Percentiles rank a stretch among this genome's conserved stretches.
These are phyloP conservation scores for Drepanosiphum platanoidis DNA, from an alignment of 2,888 invertebrate species.

Conservation along the genomic window DNA sequence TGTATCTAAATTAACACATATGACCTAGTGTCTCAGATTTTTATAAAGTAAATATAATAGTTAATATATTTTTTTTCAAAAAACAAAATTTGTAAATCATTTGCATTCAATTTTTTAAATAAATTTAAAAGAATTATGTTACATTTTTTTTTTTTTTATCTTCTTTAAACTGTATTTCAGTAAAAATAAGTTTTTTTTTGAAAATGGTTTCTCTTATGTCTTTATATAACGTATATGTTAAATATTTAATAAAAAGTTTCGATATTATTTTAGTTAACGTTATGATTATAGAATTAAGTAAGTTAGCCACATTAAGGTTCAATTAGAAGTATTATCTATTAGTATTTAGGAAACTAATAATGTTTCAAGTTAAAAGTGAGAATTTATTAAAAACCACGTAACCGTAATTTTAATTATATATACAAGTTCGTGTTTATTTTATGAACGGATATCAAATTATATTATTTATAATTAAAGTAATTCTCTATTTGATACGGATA, in stretches of 20 bases:
- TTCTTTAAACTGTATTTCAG: slow-evolving; percentile 48
- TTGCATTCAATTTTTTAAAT: not conserved
- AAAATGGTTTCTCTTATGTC: slow-evolving; percentile 26
- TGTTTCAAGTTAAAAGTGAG: slow-evolving; percentile 35
- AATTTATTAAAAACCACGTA: slow-evolving; percentile 18
- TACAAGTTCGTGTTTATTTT: slow-evolving; percentile 26
- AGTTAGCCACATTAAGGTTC: not conserved
- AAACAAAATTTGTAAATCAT: not conserved
- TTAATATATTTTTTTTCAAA: not conserved
- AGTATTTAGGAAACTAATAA: slow-evolving; percentile 11
- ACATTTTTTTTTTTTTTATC: slow-evolving; percentile 20
- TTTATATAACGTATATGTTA: slow-evolving; percentile 9
- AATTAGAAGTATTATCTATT: slow-evolving; percentile 51
- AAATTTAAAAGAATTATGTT: not conserved
- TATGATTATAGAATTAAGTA: slow-evolving; percentile 10
- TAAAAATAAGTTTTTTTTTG: slow-evolving; percentile 48
- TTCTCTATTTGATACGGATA: slow-evolving; percentile 26
- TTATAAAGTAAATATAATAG: not conserved
- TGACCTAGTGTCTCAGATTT: not conserved
- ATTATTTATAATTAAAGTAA: slow-evolving; percentile 24
- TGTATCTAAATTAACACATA: not conserved
- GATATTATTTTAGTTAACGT: slow-evolving; percentile 38
- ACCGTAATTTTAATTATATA: slow-evolving; percentile 38
- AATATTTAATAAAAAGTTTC: slow-evolving; percentile 22
- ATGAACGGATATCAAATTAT: slow-evolving; percentile 35